Conservation (phyloP, 2,888 invertebrate species). For the Nomada goodeniana region DNA sequence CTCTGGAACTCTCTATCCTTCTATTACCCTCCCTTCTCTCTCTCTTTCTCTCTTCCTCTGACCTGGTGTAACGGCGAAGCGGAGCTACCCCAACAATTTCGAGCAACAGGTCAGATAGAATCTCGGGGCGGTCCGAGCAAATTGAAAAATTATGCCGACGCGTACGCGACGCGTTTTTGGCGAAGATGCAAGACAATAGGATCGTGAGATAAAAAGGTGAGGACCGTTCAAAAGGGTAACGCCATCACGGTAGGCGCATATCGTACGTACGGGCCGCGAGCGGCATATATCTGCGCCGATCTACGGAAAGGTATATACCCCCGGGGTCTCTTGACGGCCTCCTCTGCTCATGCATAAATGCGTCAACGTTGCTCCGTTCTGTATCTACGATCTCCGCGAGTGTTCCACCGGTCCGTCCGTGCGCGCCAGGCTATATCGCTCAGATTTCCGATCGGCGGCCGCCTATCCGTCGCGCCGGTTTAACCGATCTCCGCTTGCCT, state of each 20-base stretch:
- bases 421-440: slow-evolving; percentile 44
- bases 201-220: slow-evolving; percentile 72
- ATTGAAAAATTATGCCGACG: slow-evolving; percentile 77
- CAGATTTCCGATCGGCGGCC: slow-evolving; percentile 60
- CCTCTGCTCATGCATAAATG: slow-evolving; percentile 72
- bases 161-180: slow-evolving; percentile 70
- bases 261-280: slow-evolving; percentile 41
- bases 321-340: slow-evolving; percentile 61
- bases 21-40: background rate
- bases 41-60: slow-evolving; percentile 6
- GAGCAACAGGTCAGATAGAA: slow-evolving; percentile 63
- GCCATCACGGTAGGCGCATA: slow-evolving; percentile 59
- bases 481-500: slow-evolving; percentile 2
- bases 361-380: slow-evolving; percentile 68
- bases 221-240: slow-evolving; percentile 75
- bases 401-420: slow-evolving; percentile 40
- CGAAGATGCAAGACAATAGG: slow-evolving; percentile 75
- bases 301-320: slow-evolving; percentile 64
- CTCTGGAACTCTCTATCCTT: slow-evolving; percentile 3
- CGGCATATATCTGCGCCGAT: slow-evolving; percentile 68
- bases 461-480: slow-evolving; percentile 10
- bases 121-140: slow-evolving; percentile 72
- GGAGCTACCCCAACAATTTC: slow-evolving; percentile 67
- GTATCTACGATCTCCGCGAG: slow-evolving; percentile 65
- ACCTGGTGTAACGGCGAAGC: slow-evolving; percentile 8